phyloP scores from a whole-genome alignment of 1,140 invertebrate genomes.

The Drosophila jambulina region DNA sequence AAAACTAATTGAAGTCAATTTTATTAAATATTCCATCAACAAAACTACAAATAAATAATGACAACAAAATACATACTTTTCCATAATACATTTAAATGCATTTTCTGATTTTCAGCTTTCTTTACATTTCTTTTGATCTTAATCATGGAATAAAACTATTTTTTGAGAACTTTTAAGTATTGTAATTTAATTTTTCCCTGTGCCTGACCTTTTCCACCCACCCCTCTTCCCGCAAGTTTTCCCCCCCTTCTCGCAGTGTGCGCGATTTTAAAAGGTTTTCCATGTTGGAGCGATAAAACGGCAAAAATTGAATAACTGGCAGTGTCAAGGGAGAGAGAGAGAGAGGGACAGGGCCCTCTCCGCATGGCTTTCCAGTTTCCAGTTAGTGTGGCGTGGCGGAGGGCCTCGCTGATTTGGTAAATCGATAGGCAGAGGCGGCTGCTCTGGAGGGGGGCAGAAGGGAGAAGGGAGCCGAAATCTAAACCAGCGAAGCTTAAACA shows the following conservation, averaged over 20 bases:
- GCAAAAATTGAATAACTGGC: conserved; percentile 77
- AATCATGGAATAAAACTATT: not conserved
- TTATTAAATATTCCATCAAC: not conserved
- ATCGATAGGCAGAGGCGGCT: conserved; percentile 30
- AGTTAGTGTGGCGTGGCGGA: not conserved
- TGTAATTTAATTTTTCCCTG: not conserved
- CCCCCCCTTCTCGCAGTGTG: conserved; percentile 34
- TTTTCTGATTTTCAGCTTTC: not conserved
- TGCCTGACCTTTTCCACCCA: not conserved
- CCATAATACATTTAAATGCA: not conserved
- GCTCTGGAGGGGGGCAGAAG: not conserved
- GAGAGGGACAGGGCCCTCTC: not conserved
- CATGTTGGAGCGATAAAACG: conserved; percentile 73
- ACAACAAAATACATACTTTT: not conserved
- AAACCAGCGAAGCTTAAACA: conserved; percentile 73
- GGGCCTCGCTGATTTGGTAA: conserved; percentile 40
- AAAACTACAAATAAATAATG: not conserved
- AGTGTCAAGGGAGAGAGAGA: conserved; percentile 32
- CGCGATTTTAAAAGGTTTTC: conserved; percentile 75
- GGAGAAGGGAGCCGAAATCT: conserved; percentile 6
- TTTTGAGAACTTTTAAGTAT: too few relatives aligned
- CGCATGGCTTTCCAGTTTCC: conserved; percentile 10
- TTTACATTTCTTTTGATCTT: not conserved
- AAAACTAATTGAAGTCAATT: not conserved
- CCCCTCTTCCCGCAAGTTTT: too few relatives aligned